Conservation (phyloP, 2,113 vertebrate species). For the Pao palembangensis region DNA sequence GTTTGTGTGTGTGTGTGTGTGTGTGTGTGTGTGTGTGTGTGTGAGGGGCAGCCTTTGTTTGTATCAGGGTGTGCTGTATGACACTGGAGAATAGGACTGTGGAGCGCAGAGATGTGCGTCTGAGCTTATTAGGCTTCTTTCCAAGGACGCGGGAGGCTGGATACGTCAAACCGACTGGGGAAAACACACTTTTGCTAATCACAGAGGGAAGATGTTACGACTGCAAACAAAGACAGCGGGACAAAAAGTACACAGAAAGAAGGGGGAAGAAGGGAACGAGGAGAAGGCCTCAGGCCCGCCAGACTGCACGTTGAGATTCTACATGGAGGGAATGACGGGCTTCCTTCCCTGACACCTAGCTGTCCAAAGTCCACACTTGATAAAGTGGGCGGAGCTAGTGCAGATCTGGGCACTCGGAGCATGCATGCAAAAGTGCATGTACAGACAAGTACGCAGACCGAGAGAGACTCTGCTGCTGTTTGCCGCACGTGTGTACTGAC, state of each 20-base stretch:
- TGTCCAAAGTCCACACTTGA: too few species aligned
- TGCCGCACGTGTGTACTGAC: too few species aligned
- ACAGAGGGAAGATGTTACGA: constrained; percentile 60
- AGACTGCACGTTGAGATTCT: too few species aligned
- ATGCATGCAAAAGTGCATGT: too few species aligned
- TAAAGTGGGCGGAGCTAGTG: too few species aligned
- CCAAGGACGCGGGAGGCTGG: constrained; percentile 71
- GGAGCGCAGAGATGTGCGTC: constrained; percentile 65
- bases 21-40: constrained; percentile 32
- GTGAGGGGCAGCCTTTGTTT: constrained; percentile 65
- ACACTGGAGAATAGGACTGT: constrained; percentile 67
- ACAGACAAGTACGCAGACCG: too few species aligned
- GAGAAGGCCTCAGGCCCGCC: background rate
- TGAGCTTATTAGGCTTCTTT: constrained; percentile 73
- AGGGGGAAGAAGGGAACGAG: constrained; percentile 7
- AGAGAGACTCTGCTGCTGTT: too few species aligned
- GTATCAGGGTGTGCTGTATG: constrained; percentile 57
- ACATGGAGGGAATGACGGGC: too few species aligned
- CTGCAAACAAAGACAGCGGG: constrained; percentile 34
- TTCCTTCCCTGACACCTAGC: too few species aligned
- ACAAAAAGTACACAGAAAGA: constrained; percentile 30
- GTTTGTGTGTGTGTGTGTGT: constrained; percentile 41
- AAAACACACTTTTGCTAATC: constrained; percentile 59
- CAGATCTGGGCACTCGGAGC: too few species aligned
- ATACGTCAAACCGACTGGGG: constrained; percentile 65